A percentile compares a stretch with the other conserved stretches of the same genome.
These are phyloP conservation scores for Anagrus nilaparvatae DNA, from an alignment of 1,140 invertebrate genomes.

Conservation along the genomic window DNA sequence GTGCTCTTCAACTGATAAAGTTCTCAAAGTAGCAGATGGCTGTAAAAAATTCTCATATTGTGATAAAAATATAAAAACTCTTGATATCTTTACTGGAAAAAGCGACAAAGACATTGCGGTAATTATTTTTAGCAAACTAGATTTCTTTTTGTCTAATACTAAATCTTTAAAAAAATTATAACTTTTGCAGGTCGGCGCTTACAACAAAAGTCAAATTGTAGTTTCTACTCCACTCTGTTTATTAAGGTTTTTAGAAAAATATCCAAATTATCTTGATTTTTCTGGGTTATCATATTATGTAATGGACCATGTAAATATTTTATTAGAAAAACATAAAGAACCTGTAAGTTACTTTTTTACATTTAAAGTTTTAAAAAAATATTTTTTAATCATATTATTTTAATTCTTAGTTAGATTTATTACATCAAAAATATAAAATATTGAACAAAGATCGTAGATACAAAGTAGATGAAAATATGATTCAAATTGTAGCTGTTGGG, in stretches of 20 bases:
- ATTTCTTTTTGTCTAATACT: not conserved
- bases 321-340: constrained; percentile 32
- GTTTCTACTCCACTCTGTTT: constrained; percentile 34
- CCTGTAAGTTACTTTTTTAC: no score
- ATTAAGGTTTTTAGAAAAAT: constrained; percentile 22
- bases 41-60: constrained; percentile 21
- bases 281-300: constrained; percentile 28
- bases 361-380: constrained; percentile 4
- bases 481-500: constrained; percentile 30
- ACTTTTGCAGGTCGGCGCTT: constrained; percentile 28
- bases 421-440: constrained; percentile 24
- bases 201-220: constrained; percentile 37
- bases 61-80: constrained; percentile 20
- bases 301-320: constrained; percentile 33
- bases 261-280: constrained; percentile 25
- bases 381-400: no score
- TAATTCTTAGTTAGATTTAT: no score
- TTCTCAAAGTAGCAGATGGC: constrained; percentile 19
- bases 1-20: constrained; percentile 29
- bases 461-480: constrained; percentile 14
- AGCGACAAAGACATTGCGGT: constrained; percentile 26
- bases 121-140: constrained; percentile 11
- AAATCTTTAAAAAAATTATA: no score
- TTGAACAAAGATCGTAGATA: constrained; percentile 22
- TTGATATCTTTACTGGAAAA: constrained; percentile 30